These are phyloP conservation scores for Pteruthius melanotis DNA, from an alignment of 2,113 vertebrate species.

Conservation along the genomic window DNA sequence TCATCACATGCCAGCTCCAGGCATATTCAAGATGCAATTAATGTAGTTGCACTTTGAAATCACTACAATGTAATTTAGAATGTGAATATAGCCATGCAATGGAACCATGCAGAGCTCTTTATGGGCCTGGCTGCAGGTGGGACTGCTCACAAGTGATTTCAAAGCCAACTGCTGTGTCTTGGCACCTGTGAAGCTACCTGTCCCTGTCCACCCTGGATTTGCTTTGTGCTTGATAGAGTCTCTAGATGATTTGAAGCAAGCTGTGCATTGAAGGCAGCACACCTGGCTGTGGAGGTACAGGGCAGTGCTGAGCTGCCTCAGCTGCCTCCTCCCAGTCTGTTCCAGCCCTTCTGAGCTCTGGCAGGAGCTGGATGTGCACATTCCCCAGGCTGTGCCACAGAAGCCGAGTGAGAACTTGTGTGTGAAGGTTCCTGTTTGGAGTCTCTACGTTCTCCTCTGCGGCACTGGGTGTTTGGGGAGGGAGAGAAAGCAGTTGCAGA, in stretches of 20 bases:
- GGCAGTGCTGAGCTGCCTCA: not conserved
- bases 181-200: not conserved
- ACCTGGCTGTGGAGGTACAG: not conserved
- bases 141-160: rapidly evolving
- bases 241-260: not conserved
- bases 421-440: not conserved
- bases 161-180: not conserved
- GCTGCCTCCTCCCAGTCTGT: not conserved
- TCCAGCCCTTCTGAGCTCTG: rapidly evolving
- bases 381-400: not conserved
- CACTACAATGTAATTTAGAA: rapidly evolving
- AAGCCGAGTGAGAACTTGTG: not conserved
- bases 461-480: not conserved
- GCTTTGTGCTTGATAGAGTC: not conserved
- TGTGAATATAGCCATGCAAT: not conserved
- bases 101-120: not conserved
- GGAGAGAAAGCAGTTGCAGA: not conserved
- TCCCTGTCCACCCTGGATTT: not conserved
- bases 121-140: rapidly evolving
- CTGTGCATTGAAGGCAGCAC: rapidly evolving
- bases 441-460: not conserved
- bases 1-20: not conserved
- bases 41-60: not conserved
- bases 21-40: not conserved
- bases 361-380: rapidly evolving